Conservation (phyloP, 2,888 invertebrate genomes). For the Agonopterix heracliana region DNA sequence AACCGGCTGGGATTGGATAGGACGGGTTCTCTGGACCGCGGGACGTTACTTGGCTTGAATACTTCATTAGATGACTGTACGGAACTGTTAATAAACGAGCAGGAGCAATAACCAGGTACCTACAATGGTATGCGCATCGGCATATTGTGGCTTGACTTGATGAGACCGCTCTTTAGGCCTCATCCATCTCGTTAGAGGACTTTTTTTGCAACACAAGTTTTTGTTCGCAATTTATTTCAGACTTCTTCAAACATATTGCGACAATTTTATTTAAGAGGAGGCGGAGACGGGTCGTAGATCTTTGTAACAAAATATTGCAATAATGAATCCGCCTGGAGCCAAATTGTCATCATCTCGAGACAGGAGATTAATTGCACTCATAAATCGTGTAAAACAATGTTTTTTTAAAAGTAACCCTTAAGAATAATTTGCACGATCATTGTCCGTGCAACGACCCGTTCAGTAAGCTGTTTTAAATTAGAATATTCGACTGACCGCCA, state of each 20-base stretch:
- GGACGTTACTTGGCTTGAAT: constrained; percentile 34
- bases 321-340: constrained; percentile 11
- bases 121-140: constrained; percentile 42
- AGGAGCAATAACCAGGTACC: constrained; percentile 39
- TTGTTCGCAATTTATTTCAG: neutral
- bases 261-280: neutral
- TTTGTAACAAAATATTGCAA: constrained; percentile 6
- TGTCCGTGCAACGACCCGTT: constrained; percentile 53
- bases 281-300: constrained; percentile 1
- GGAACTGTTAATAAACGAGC: constrained; percentile 45
- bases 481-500: constrained; percentile 50
- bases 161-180: constrained; percentile 3
- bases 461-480: constrained; percentile 57
- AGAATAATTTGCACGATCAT: constrained; percentile 46
- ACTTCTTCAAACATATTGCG: no score
- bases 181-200: neutral
- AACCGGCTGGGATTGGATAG: constrained; percentile 37
- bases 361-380: constrained; percentile 22
- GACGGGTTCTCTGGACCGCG: constrained; percentile 17
- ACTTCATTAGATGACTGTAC: constrained; percentile 70
- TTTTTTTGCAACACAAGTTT: neutral
- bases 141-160: constrained; percentile 4
- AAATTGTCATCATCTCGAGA: constrained; percentile 16
- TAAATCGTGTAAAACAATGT: constrained; percentile 34
- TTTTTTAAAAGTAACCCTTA: constrained; percentile 32